These are phyloP conservation scores for Spheniscus humboldti DNA, from an alignment of 2,797 vertebrate genomes.

Conservation along the genomic window DNA sequence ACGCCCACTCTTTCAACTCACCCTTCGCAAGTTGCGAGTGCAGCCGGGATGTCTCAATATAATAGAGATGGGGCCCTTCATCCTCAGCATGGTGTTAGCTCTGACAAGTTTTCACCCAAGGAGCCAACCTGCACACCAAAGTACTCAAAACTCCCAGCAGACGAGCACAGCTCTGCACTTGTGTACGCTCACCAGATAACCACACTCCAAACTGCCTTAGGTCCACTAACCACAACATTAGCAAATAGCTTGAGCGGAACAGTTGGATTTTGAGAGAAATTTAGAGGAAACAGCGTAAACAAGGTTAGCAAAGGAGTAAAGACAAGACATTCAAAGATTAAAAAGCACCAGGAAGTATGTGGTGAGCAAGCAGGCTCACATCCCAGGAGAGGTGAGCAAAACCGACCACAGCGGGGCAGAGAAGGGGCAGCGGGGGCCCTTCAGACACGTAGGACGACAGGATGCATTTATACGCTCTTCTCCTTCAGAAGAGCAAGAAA, in stretches of 20 bases:
- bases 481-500: background rate
- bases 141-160: background rate
- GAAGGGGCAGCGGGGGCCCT: background rate
- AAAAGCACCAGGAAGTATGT: background rate
- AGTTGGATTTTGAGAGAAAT: background rate
- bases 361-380: background rate
- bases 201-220: background rate
- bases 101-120: background rate
- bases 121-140: background rate
- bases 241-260: background rate
- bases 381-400: background rate
- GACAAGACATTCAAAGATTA: background rate
- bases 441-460: background rate
- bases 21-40: fast-evolving
- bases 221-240: background rate
- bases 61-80: background rate
- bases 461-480: background rate
- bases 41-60: too few relatives aligned
- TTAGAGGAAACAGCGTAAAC: background rate
- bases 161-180: background rate
- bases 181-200: background rate
- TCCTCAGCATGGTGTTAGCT: background rate
- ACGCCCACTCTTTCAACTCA: fast-evolving
- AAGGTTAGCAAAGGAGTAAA: background rate
- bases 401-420: background rate